Evolutionary conservation across 2,888 invertebrate species (phyloP), one percentile per base, ranked within the genome.

Genomic region (Synergus japonicus): DNA sequence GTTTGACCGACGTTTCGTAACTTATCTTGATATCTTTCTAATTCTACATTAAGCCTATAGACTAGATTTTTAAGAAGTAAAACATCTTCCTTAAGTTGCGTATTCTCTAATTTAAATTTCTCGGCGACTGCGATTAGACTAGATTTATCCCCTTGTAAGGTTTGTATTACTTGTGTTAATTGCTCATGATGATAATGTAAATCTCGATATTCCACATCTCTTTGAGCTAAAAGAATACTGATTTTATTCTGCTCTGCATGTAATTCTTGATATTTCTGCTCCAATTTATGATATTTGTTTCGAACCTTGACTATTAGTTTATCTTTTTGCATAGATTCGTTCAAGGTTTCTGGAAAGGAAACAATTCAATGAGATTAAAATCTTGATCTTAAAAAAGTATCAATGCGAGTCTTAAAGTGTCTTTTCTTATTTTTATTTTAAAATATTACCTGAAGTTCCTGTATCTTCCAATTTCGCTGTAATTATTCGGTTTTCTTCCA

Each of bases 11-110:
- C 80, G 76, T 89, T 91, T n/a, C 95, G 93, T 0, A 96, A 83
- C 84, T 94, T 95, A 86, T 96, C 96, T 91, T 97, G 97, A 88
- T 96, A 96, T 2, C 95, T 93, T 82, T 96, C 96, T 41, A 97
- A 92, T 87, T 97, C 96, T 0, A 96, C 94, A 89, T 97, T 97
- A 41, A 97, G 90, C 77, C 96, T 95, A 87, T 96, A 97, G 7
- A 97, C 94, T 0, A 97, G 94, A 84, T 95, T 96, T 91, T 97
- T 97, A 81, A 97, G 92, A 90, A 97, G 95, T 73, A 93, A 93
- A 89, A 96, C 93, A 87, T 97, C 97, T 84, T 95, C 95, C 73
- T 93, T 93, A 1, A 96, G 90, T 44, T 95, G 93, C 12, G 91
- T 88, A 88, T 95, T 96, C 54, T 94, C 93, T 0, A 93, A 93